A percentile compares a stretch with the other conserved stretches of the same genome.
Conservation (phyloP, 2,113 vertebrate genomes). For the Rattus rattus region DNA sequence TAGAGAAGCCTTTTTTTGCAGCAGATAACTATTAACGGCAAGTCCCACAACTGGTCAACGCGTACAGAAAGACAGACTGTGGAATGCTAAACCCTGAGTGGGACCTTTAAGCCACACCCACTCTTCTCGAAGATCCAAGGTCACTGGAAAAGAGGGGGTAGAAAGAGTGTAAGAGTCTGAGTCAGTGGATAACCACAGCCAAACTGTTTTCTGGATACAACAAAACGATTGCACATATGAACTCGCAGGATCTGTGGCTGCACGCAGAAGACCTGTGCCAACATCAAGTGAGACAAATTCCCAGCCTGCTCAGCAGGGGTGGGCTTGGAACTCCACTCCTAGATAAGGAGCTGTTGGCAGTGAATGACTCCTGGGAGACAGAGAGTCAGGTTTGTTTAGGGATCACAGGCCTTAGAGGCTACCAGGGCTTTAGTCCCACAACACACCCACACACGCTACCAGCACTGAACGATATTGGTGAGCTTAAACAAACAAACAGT, state of each 20-base stretch:
- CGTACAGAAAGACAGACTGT: not conserved
- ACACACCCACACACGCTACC: too few relatives aligned
- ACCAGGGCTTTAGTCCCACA: not conserved
- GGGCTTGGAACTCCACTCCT: not conserved
- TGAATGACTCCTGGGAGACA: too few relatives aligned
- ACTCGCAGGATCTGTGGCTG: not conserved
- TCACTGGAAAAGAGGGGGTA: not conserved
- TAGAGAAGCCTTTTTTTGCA: not conserved
- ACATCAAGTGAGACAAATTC: not conserved
- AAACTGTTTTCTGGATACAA: not conserved
- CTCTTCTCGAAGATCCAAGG: not conserved
- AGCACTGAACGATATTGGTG: fast-evolving
- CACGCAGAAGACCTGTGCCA: not conserved
- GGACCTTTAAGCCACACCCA: too few relatives aligned
- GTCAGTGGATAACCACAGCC: not conserved
- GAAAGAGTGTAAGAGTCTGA: not conserved
- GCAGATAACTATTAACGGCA: not conserved
- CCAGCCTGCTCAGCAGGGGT: not conserved
- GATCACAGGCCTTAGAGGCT: too few relatives aligned
- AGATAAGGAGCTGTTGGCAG: not conserved
- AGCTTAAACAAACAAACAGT: not conserved
- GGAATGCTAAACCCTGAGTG: not conserved
- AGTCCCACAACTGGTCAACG: not conserved
- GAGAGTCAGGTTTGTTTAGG: not conserved
- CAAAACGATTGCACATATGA: not conserved